phyloP scores from a whole-genome alignment of 2,888 invertebrate genomes.

The Nomada ruficornis region DNA sequence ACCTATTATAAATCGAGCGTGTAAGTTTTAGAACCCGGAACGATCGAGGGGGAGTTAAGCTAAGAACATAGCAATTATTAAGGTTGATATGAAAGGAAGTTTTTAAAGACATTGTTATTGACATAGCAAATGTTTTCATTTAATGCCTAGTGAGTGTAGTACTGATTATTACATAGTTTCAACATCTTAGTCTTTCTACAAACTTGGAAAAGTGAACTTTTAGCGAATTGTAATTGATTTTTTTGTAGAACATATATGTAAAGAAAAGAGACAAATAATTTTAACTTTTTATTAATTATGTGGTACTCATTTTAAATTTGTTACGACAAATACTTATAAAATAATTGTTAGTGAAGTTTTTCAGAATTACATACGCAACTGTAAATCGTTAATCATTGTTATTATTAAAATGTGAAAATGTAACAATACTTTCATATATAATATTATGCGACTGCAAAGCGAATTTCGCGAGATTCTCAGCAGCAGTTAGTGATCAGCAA shows the following conservation, averaged over 20 bases:
- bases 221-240: constrained; percentile 1
- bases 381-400: neutral
- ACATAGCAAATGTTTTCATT: neutral
- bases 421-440: neutral
- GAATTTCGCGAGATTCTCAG: neutral
- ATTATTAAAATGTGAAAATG: neutral
- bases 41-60: neutral
- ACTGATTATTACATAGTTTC: constrained; percentile 1
- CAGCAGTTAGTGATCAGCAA: constrained; percentile 1
- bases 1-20: neutral
- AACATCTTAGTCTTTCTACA: neutral
- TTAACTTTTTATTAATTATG: constrained; percentile 9
- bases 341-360: constrained; percentile 2
- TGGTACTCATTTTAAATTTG: constrained; percentile 1
- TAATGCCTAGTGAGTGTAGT: neutral
- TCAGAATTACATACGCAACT: neutral
- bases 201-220: constrained; percentile 2
- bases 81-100: neutral
- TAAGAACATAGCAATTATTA: neutral
- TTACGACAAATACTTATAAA: neutral
- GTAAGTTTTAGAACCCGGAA: neutral
- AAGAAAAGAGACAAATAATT: neutral
- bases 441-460: neutral
- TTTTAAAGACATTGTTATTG: neutral
- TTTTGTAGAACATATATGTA: neutral